These are phyloP conservation scores for Bacillus rossius DNA, from an alignment of 1,140 invertebrate species.

Conservation along the genomic window DNA sequence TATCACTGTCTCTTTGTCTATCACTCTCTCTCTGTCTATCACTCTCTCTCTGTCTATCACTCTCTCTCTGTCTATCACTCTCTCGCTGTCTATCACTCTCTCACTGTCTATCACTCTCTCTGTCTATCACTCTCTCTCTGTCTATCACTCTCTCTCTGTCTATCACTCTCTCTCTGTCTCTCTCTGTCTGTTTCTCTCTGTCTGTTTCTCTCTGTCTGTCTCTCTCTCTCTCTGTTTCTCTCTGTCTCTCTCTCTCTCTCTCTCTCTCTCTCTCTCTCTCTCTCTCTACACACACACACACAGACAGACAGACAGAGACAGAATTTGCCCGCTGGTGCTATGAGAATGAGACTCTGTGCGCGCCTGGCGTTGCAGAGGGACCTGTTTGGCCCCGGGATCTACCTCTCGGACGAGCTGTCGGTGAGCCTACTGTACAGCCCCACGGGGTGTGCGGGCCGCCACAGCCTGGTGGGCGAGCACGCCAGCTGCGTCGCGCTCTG, in stretches of 20 bases:
- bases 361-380: slow-evolving; percentile 58
- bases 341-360: too few relatives aligned
- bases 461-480: slow-evolving; percentile 62
- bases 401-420: slow-evolving; percentile 65
- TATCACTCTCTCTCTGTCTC: background rate
- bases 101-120: background rate
- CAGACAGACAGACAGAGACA: too few relatives aligned
- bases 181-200: background rate
- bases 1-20: background rate
- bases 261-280: background rate
- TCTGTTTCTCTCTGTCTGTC: background rate
- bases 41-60: background rate
- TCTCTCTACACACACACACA: too few relatives aligned
- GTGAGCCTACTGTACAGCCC: slow-evolving; percentile 64
- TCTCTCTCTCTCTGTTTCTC: background rate
- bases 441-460: slow-evolving; percentile 62
- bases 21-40: background rate
- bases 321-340: too few relatives aligned
- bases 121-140: background rate
- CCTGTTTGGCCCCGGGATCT: slow-evolving; percentile 68
- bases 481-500: slow-evolving; percentile 72
- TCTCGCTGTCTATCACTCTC: too few relatives aligned
- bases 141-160: background rate
- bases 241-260: background rate
- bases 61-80: too few relatives aligned